These are phyloP conservation scores for Cosmopolites sordidus DNA, from an alignment of 2,888 invertebrate genomes.

Conservation along the genomic window DNA sequence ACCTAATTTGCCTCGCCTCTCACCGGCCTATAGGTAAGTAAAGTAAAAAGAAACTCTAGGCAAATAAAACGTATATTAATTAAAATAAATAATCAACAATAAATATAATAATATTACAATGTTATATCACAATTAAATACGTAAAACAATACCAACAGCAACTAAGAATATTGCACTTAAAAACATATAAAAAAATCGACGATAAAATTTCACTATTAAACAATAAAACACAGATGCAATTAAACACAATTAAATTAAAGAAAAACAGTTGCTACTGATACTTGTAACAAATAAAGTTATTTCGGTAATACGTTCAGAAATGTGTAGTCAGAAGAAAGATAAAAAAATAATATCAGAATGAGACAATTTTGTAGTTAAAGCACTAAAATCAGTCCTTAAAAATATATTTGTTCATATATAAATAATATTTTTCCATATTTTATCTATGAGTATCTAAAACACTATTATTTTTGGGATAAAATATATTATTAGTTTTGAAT, in stretches of 20 bases:
- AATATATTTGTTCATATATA: conserved; percentile 1
- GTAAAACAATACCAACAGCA: not conserved
- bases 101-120: conserved; percentile 20
- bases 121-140: conserved; percentile 21
- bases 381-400: not conserved
- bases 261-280: too few species aligned
- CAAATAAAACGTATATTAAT: conserved; percentile 15
- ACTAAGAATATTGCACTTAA: not conserved
- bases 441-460: not conserved
- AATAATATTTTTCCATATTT: not conserved
- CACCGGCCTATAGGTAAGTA: too few species aligned
- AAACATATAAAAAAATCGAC: not conserved
- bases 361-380: too few species aligned
- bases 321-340: too few species aligned
- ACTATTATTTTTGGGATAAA: not conserved
- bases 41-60: not conserved
- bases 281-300: too few species aligned
- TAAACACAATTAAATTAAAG: not conserved
- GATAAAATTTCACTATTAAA: not conserved
- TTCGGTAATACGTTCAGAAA: too few species aligned
- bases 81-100: conserved; percentile 18
- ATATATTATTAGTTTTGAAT: too few species aligned
- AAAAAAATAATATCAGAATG: too few species aligned
- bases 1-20: too few species aligned
- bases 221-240: not conserved